phyloP scores from a whole-genome alignment of 2,113 vertebrate genomes.

The Hoplias malabaricus region DNA sequence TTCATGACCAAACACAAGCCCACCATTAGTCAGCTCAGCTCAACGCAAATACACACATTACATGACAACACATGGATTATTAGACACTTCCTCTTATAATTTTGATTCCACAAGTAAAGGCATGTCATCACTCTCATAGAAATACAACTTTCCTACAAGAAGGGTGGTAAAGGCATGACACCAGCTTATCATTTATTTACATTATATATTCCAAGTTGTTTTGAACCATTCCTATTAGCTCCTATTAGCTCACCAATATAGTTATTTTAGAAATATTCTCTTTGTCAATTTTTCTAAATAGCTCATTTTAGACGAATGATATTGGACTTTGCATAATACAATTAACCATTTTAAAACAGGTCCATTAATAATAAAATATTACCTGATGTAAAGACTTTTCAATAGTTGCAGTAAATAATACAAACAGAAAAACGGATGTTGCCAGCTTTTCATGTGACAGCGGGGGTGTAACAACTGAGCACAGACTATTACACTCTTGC shows the following conservation, averaged over 20 bases:
- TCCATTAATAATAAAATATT: neutral
- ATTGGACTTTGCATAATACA: neutral
- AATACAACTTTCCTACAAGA: neutral
- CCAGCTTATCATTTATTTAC: too few species aligned
- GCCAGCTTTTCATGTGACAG: too few species aligned
- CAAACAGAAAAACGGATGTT: too few species aligned
- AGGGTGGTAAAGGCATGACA: too few species aligned
- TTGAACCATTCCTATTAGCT: too few species aligned
- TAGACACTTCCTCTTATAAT: neutral
- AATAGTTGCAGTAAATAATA: neutral
- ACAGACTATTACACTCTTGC: neutral
- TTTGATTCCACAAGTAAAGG: neutral
- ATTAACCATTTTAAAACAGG: neutral
- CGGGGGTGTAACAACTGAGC: too few species aligned
- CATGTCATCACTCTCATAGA: neutral
- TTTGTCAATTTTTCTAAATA: neutral
- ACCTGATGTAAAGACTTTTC: neutral
- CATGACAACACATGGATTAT: neutral
- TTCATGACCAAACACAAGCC: constrained; percentile 57
- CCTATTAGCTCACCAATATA: too few species aligned
- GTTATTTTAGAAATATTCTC: too few species aligned
- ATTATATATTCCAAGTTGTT: too few species aligned
- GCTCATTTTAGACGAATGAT: neutral
- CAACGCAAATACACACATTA: neutral
- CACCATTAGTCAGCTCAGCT: constrained; percentile 50